Percentiles rank a stretch among this genome's conserved stretches.
These are phyloP conservation scores for Rotaria macrura DNA, from an alignment of 2,888 invertebrate genomes.

Conservation along the genomic window DNA sequence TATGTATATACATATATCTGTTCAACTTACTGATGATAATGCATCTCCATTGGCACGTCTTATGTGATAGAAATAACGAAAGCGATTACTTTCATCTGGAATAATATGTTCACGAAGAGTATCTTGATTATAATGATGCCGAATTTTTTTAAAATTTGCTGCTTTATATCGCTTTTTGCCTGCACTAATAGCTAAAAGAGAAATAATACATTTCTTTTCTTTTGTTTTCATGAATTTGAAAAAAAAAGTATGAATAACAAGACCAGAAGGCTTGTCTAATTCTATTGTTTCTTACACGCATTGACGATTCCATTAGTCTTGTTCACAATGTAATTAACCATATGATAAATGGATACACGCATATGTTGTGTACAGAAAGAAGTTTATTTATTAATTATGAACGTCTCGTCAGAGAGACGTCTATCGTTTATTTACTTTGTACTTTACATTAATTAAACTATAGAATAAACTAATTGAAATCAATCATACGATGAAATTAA, in stretches of 20 bases:
- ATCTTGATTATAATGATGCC: constrained; percentile 15
- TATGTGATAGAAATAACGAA: constrained; percentile 16
- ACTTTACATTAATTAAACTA: background rate
- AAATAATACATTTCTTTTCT: too few relatives aligned
- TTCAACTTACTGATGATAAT: background rate
- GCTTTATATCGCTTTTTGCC: constrained; percentile 14
- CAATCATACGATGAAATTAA: background rate
- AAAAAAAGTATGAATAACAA: too few relatives aligned
- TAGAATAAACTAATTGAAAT: background rate
- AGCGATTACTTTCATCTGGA: background rate
- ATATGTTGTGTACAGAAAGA: background rate
- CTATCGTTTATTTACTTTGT: background rate
- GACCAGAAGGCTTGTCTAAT: too few relatives aligned
- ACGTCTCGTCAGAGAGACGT: background rate
- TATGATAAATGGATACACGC: background rate
- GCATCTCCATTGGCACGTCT: background rate
- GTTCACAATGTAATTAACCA: background rate
- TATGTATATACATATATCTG: too few relatives aligned
- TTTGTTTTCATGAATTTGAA: too few relatives aligned
- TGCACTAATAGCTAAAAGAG: background rate
- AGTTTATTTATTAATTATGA: background rate
- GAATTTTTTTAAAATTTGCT: constrained; percentile 16
- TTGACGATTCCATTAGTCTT: background rate
- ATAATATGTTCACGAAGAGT: constrained; percentile 14
- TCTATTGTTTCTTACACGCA: background rate